Conservation (phyloP, 2,797 vertebrate genomes). For the Sebastes steindachneri region DNA sequence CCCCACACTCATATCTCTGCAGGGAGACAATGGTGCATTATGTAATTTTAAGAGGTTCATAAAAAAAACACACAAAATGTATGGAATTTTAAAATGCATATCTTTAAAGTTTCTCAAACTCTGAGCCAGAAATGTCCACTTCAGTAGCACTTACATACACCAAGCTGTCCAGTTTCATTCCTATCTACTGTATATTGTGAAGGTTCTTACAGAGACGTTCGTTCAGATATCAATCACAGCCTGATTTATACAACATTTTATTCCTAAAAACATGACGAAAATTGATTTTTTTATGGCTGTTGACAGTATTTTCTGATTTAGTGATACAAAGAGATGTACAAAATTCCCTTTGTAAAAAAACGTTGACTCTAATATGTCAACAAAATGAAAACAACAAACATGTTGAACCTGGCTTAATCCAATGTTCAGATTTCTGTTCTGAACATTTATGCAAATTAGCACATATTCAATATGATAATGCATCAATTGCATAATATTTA, state of each 20-base stretch:
- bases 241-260: background rate
- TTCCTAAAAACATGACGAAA: background rate
- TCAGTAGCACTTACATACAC: no score
- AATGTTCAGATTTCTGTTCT: no score
- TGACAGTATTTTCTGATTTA: no score
- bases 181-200: no score
- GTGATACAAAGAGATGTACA: no score
- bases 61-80: background rate
- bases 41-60: background rate
- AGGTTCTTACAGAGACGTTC: background rate
- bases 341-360: no score
- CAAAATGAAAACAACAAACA: no score
- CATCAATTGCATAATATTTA: background rate
- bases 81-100: background rate
- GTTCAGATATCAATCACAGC: background rate
- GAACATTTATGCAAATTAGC: background rate
- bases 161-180: no score
- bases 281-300: background rate
- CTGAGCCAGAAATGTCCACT: no score
- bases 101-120: background rate
- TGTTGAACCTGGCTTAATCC: no score
- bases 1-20: background rate
- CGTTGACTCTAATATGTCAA: no score
- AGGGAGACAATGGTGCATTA: background rate
- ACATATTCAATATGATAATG: background rate